phyloP scores from a whole-genome alignment of 2,113 vertebrate species.

The Rhinolophus ferrumequinum region DNA sequence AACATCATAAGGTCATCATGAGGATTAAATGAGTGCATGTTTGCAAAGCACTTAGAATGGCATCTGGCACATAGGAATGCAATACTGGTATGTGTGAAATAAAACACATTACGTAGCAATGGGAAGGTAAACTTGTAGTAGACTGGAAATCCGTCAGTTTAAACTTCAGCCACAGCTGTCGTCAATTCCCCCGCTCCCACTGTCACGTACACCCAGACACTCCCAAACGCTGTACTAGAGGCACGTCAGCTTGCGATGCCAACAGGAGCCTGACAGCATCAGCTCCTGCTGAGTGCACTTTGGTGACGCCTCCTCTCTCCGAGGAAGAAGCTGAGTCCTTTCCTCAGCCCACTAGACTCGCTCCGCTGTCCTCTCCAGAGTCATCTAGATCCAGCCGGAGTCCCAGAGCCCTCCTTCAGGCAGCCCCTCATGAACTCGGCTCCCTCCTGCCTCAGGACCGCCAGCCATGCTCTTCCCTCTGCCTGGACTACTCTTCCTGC shows the following conservation, averaged over 20 bases:
- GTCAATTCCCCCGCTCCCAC: not conserved
- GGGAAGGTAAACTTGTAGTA: not conserved
- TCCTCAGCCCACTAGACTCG: not conserved
- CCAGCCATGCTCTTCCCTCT: not conserved
- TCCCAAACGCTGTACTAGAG: not conserved
- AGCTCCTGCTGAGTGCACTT: not conserved
- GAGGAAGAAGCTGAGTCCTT: not conserved
- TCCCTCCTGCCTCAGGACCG: not conserved
- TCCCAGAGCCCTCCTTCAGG: not conserved
- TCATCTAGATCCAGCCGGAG: not conserved
- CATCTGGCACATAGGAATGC: not conserved
- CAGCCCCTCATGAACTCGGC: not conserved
- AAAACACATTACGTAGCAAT: not conserved
- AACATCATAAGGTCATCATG: not conserved
- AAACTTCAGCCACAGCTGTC: not conserved
- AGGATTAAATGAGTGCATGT: not conserved
- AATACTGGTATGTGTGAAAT: not conserved
- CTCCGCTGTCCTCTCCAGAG: not conserved
- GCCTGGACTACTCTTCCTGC: not conserved
- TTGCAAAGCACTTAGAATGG: not conserved
- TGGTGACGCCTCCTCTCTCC: rapidly evolving
- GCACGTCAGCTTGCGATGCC: not conserved
- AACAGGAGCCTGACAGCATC: not conserved
- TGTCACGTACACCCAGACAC: not conserved
- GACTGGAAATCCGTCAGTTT: not conserved